Base-by-base conservation (phyloP, 37 sponge, comb jelly and placozoan genomes). In the Agelas oroides region DNA sequence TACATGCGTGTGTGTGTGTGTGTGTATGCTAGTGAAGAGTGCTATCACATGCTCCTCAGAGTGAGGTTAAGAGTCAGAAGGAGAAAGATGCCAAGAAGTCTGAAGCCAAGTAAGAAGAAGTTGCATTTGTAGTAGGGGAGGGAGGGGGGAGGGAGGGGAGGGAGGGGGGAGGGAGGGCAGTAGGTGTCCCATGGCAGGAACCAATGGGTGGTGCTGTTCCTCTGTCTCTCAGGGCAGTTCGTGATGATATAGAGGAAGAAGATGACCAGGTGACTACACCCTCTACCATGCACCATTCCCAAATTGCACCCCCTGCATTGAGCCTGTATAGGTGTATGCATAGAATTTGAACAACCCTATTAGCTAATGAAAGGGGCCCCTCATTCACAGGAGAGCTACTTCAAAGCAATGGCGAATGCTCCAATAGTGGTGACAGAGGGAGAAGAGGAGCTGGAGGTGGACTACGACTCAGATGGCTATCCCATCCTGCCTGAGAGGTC, bases 391-490 rank as follows among this genome's bases (percentile, higher is more conserved):
- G 98, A 97, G 83, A 83, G 75, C 40, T 97, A 95, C 73, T 97
- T 97, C 81, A 97, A 95, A 38, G 93, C 93, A n/a, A 85, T 94
- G 85, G 88, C 86, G 27, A 89, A 88, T 55, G 89, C 92, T 31
- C 84, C 85, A 53, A 88, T 96, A 13, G 67, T 90, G 34, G 71
- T 85, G 28, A 79, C 76, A 13, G 93, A 97, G 58, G 98, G 90
- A 0, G 98, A 93, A 0, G 95, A 96, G 1, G 99, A 98, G 12
- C 31, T 83, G 36, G 94, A 94, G 59, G 59, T 94, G 59, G 97
- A 98, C 28, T 98, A 98, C 63, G 99, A 98, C 63, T 90, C 80
- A 1, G 99, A 98, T 71, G 99, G 99, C 14, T 86, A 95, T 57
- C 99, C 99, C 19, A 93, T 97, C 53, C 15, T 85, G 19, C 90